Percentiles rank a stretch among this genome's conserved stretches.
These are phyloP conservation scores for Rhinolophus ferrumequinum DNA, from an alignment of 2,113 vertebrate species.

Conservation along the genomic window DNA sequence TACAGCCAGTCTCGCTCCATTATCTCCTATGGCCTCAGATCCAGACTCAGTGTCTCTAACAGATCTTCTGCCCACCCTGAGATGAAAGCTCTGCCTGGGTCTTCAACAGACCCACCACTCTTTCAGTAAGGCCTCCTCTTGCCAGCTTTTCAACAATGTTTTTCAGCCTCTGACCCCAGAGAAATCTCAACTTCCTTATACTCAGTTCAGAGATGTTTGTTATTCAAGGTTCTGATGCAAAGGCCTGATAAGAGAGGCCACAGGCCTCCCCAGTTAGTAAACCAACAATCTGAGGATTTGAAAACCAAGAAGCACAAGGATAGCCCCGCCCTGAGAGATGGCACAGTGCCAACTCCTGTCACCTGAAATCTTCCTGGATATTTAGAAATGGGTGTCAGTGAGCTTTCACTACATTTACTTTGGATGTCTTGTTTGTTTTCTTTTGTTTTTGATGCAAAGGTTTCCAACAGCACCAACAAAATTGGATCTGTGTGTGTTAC, in stretches of 20 bases:
- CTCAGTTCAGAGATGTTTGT: conserved; percentile 65
- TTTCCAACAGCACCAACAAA: neutral
- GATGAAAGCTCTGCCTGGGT: neutral
- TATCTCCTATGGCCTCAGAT: neutral
- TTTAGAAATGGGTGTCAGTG: conserved; percentile 32
- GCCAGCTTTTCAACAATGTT: neutral
- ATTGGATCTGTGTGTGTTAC: neutral
- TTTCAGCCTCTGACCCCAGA: conserved; percentile 50
- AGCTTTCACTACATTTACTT: neutral
- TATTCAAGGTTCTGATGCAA: conserved; percentile 56
- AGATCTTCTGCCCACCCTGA: neutral
- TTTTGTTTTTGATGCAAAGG: neutral
- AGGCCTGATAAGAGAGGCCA: conserved; percentile 56
- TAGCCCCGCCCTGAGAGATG: neutral
- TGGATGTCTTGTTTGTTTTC: neutral
- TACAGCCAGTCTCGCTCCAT: neutral
- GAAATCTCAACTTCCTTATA: conserved; percentile 71
- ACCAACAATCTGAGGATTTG: neutral
- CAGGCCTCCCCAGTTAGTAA: conserved; percentile 15
- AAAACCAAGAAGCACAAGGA: conserved; percentile 32
- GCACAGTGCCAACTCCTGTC: neutral
- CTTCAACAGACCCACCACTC: neutral
- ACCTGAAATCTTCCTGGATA: conserved; percentile 31
- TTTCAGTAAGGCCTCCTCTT: neutral
- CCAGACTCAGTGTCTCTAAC: neutral